Conservation (phyloP, 2,113 vertebrate genomes). For the Stegastes partitus region DNA sequence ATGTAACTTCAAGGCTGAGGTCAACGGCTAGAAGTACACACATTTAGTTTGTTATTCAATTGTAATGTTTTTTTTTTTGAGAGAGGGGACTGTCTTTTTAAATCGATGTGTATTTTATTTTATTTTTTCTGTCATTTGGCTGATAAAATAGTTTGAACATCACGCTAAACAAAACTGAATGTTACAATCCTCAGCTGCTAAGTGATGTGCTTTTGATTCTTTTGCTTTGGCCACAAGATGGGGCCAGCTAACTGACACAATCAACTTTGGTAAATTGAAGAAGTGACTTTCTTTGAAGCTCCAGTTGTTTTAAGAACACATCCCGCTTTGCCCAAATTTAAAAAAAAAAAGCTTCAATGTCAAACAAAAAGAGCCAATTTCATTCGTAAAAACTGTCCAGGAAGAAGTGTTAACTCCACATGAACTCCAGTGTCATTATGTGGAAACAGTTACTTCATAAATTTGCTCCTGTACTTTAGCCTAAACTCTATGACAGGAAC, state of each 20-base stretch:
- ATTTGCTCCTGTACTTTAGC: constrained; percentile 12
- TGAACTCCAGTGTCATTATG: background rate
- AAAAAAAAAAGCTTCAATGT: background rate
- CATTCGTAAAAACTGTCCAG: background rate
- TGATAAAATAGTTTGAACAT: background rate
- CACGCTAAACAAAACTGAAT: constrained; percentile 22
- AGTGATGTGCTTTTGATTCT: constrained; percentile 41
- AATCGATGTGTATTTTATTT: background rate
- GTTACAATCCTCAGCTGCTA: constrained; percentile 42
- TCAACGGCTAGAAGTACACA: constrained; percentile 54
- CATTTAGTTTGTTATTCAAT: constrained; percentile 29
- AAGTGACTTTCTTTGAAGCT: constrained; percentile 26
- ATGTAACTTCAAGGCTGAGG: constrained; percentile 71
- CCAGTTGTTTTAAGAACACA: background rate
- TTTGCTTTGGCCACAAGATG: constrained; percentile 66
- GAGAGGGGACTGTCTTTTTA: background rate
- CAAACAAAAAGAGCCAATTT: constrained; percentile 6
- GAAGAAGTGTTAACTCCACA: constrained; percentile 5
- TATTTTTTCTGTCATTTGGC: constrained; percentile 7
- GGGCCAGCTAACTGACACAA: constrained; percentile 19
- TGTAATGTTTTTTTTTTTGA: constrained; percentile 11
- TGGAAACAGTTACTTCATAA: constrained; percentile 27
- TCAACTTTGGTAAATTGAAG: constrained; percentile 31
- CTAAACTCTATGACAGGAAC: constrained; percentile 9
- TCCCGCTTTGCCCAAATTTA: background rate